Evolutionary conservation across 2,888 invertebrate genomes (phyloP), one percentile per base, ranked within the genome.

Genomic region (Glaucopsyche alexis): DNA sequence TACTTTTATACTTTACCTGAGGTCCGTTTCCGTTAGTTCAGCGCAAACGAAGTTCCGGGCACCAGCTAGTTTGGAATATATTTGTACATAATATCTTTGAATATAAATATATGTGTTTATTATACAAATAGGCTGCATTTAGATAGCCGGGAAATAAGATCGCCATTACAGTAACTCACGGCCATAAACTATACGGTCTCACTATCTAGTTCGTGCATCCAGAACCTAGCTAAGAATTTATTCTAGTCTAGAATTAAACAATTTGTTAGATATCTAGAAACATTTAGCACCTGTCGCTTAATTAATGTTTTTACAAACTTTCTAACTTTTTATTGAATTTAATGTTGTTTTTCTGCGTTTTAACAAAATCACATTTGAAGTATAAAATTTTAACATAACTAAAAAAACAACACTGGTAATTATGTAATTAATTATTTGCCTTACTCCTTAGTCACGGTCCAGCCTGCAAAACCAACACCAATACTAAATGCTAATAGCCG

Each of bases 171-270:
- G 29, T 60, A 60, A 29, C 60, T 60, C 29, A 60, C 29, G 60
- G 13, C 60, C 11, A 60, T 60, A 60, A 60, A 60, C 60, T 60
- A 52, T 29, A 47, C 47, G 47, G 47, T 47, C 60, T 29, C 79
- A 85, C 78, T 82, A 88, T 88, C 88, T 83, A 72, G 78, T 81
- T 85, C 87, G 85, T 90, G 89, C 82, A 87, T 89, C 86, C 87
- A 81, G 76, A 13, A 47, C 29, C 29, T 29, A 29, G 60, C 60
- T 60, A 13, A 60, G 29, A 60, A 29, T 60, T 60, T 60, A 60
- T 60, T 60, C 60, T 7, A 4, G 13, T 47, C 60, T 29, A 13
- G 60, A 60, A 60, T 60, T 60, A 60, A 60, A 60, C 60, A 60
- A 60, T 60, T 60, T 60, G 60, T 60, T 60, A 7, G 55, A 19